Percentiles rank a stretch among this genome's conserved stretches.
phyloP scores from a whole-genome alignment of 2,113 vertebrate species.

The Heteronetta atricapilla region DNA sequence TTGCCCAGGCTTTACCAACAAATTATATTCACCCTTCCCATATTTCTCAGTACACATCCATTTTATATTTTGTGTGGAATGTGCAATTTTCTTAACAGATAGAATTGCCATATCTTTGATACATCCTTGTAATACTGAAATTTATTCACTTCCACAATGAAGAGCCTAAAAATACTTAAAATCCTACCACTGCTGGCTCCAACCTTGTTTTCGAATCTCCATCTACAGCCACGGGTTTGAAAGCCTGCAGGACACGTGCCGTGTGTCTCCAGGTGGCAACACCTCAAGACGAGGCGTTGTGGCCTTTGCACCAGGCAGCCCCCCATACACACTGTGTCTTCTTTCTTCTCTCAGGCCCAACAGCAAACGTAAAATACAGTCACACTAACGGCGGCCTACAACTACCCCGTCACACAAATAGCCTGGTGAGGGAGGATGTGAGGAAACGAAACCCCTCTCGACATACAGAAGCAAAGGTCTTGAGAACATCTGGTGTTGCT shows the following conservation, averaged over 20 bases:
- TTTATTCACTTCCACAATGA: not conserved
- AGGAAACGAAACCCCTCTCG: not conserved
- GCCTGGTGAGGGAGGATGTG: rapidly evolving
- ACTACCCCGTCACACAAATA: rapidly evolving
- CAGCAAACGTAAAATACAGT: not conserved
- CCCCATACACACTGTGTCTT: rapidly evolving
- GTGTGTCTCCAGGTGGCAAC: too few relatives aligned
- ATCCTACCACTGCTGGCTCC: rapidly evolving
- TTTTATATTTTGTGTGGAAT: not conserved
- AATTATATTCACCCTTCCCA: not conserved
- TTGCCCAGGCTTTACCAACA: not conserved
- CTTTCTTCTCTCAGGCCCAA: too few relatives aligned
- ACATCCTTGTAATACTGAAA: not conserved
- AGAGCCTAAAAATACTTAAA: not conserved
- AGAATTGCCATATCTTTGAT: rapidly evolving
- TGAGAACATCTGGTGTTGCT: not conserved
- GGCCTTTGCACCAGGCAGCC: not conserved
- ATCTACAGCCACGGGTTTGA: not conserved
- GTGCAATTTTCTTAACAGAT: not conserved
- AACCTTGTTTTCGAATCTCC: not conserved
- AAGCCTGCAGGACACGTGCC: rapidly evolving
- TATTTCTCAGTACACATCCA: not conserved
- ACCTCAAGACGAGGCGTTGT: rapidly evolving
- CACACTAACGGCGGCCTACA: rapidly evolving
- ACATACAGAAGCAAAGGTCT: not conserved